phyloP scores from a whole-genome alignment of 2,888 invertebrate species.

The Drosophila rellima region DNA sequence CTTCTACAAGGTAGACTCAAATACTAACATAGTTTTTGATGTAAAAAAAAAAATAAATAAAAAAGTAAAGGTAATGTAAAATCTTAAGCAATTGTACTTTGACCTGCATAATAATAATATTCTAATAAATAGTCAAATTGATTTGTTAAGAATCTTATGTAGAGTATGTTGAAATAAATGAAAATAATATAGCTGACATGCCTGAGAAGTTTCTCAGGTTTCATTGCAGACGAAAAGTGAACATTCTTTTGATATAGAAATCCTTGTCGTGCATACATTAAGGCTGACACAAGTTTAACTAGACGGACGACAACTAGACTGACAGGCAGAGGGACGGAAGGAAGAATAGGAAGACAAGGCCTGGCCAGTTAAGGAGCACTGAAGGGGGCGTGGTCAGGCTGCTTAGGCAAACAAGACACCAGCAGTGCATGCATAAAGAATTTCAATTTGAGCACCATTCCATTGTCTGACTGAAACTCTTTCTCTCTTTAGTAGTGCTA shows the following conservation, averaged over 20 bases:
- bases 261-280: slow-evolving; percentile 61
- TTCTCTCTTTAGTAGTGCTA: not conserved
- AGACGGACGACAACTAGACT: slow-evolving; percentile 12
- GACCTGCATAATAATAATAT: too few species aligned
- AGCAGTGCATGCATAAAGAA: slow-evolving; percentile 51
- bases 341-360: slow-evolving; percentile 1
- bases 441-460: slow-evolving; percentile 56
- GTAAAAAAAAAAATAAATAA: too few species aligned
- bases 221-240: slow-evolving; percentile 21
- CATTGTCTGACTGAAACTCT: slow-evolving; percentile 17
- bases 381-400: slow-evolving; percentile 9
- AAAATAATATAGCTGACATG: slow-evolving; percentile 7
- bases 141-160: not conserved
- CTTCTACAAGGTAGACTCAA: not conserved
- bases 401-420: slow-evolving; percentile 50
- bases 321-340: slow-evolving; percentile 3
- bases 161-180: not conserved
- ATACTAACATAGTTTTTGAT: not conserved
- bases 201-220: slow-evolving; percentile 12
- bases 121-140: not conserved
- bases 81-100: too few species aligned
- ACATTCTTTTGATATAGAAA: slow-evolving; percentile 41
- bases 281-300: slow-evolving; percentile 47
- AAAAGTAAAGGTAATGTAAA: too few species aligned
- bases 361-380: not conserved